Base-by-base conservation (phyloP, 1,140 invertebrate species). In the Littorina saxatilis region DNA sequence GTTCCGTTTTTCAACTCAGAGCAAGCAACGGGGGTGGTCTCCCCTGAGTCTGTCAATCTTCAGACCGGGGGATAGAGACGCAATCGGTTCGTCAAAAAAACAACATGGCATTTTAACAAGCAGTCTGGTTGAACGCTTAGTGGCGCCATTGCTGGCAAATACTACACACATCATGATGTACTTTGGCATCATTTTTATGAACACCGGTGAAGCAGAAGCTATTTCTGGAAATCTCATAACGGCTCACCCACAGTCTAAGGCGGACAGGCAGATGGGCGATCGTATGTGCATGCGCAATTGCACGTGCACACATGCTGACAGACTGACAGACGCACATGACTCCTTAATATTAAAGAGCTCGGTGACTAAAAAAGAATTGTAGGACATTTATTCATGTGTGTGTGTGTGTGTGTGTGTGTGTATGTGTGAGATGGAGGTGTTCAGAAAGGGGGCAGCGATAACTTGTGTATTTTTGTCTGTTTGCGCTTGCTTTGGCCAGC, bases 61-160 rank as follows among this genome's bases (percentile, higher is more conserved):
- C 39, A 39, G 13, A 32, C 39, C 40, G 15, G 43, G 23, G n/a
- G 70, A 73, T 39, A 47, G 29, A 35, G 27, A 39, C n/a, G 23
- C 2, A 73, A 47, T 73, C 43, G 40, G n/a, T 27, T 4, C 70
- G n/a, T 73, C 43, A 50, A 73, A 73, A 63, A 73, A 73, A 73
- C 40, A 73, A 73, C 70, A 73, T 50, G 70, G 70, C 70, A 73
- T 73, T 50, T 73, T 73, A 73, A 73, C 70, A 73, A 73, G 70
- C 13, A n/a, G 39, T n/a, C 70, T 73, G 70, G 9, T 43, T 15
- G 50, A 73, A 47, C 70, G 70, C 23, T 73, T 39, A 68, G 20
- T 1, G 20, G 35, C 7, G 35, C 29, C 63, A 32, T 35, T 32
- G 4, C 35, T 39, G 32, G 35, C 61, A 32, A 66, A 27, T n/a